phyloP scores from a whole-genome alignment of 2,113 vertebrate species.

The Brachyhypopomus gauderio region DNA sequence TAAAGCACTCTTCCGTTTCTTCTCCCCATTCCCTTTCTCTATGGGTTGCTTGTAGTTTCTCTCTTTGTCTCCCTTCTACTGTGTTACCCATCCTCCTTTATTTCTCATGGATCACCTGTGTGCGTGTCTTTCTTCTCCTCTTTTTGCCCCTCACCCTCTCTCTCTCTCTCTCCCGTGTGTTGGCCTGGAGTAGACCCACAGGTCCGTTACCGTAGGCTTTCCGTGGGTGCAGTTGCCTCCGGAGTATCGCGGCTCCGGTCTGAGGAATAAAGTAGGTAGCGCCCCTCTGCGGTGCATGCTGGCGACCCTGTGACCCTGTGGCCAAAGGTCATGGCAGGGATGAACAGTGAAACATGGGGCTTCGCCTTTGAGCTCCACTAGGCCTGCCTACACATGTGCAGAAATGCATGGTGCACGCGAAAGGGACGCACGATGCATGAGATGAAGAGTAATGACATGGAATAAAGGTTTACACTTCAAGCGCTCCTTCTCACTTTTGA shows the following conservation, averaged over 20 bases:
- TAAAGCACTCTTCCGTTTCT: background rate
- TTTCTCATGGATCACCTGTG: conserved; percentile 18
- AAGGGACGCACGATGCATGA: too few relatives aligned
- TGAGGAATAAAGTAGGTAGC: conserved; percentile 84
- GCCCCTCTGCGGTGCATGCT: conserved; percentile 58
- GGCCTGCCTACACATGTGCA: too few relatives aligned
- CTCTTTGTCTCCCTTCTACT: conserved; percentile 32
- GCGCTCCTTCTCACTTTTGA: too few relatives aligned
- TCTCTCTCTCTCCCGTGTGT: conserved; percentile 48
- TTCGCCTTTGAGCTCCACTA: too few relatives aligned
- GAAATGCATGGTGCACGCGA: too few relatives aligned
- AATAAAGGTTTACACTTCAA: too few relatives aligned
- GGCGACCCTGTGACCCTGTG: conserved; percentile 20
- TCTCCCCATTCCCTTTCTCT: background rate
- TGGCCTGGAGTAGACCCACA: conserved; percentile 72
- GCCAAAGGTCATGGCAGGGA: background rate
- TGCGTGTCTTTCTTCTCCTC: conserved; percentile 55
- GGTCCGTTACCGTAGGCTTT: conserved; percentile 71
- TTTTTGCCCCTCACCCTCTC: conserved; percentile 34
- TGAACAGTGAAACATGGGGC: background rate
- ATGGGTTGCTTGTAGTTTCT: conserved; percentile 44
- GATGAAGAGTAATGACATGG: too few relatives aligned
- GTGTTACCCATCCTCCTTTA: background rate
- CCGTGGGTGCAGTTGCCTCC: conserved; percentile 81
- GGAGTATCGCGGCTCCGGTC: conserved; percentile 80